Conservation (phyloP, 1,140 invertebrate species). For the Drosophila nannoptera region DNA sequence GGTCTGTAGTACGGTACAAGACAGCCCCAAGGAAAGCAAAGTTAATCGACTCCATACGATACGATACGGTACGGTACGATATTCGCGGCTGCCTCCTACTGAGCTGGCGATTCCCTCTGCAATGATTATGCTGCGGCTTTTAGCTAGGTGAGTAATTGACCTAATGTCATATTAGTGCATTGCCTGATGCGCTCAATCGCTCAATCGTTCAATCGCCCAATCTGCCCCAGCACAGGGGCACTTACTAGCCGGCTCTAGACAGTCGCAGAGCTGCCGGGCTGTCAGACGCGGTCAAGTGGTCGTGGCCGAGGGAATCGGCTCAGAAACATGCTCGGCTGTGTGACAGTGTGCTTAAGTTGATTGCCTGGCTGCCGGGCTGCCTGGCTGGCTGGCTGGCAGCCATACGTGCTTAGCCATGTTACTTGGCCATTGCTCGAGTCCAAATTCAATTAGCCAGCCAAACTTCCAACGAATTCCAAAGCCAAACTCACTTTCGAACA, state of each 20-base stretch:
- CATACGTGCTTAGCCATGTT: too few relatives aligned
- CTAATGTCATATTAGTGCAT: constrained; percentile 9
- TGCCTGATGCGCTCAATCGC: constrained; percentile 4
- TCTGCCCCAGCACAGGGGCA: constrained; percentile 5
- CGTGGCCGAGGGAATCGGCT: constrained; percentile 17
- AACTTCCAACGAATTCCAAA: constrained; percentile 2
- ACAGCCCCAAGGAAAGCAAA: too few relatives aligned
- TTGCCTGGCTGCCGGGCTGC: constrained; percentile 9
- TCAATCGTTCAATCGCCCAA: constrained; percentile 25
- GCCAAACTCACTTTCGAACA: constrained; percentile 7
- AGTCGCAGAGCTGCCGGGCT: constrained; percentile 13
- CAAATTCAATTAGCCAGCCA: constrained; percentile 3
- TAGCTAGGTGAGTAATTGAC: constrained; percentile 23
- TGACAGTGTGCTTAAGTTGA: constrained; percentile 16
- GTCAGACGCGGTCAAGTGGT: constrained; percentile 45
- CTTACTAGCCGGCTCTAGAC: constrained; percentile 5
- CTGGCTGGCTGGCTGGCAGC: not conserved
- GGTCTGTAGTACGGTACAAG: too few relatives aligned
- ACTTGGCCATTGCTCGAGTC: not conserved
- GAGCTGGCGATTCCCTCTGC: not conserved
- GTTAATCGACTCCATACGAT: too few relatives aligned
- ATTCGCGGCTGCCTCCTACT: not conserved
- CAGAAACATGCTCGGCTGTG: not conserved
- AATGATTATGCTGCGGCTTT: not conserved
- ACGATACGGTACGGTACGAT: too few relatives aligned